Percentiles rank a stretch among this genome's conserved stretches.
phyloP scores from a whole-genome alignment of 1,140 invertebrate species.

The Teleogryllus occipitalis region DNA sequence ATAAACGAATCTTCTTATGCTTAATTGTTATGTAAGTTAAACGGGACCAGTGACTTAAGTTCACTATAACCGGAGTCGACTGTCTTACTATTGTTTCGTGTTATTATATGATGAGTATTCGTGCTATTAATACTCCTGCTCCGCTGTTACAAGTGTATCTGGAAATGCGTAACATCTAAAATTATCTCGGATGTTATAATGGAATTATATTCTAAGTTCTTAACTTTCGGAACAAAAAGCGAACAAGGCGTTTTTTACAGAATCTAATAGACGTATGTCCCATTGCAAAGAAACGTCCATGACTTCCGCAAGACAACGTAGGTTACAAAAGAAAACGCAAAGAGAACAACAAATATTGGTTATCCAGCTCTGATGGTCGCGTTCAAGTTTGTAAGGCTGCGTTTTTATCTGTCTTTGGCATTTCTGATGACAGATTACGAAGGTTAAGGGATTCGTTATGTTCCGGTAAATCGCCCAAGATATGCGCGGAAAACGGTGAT shows the following conservation, averaged over 20 bases:
- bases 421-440: background rate
- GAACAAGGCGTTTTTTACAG: background rate
- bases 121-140: too few relatives aligned
- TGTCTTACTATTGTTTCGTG: too few relatives aligned
- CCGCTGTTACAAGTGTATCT: too few relatives aligned
- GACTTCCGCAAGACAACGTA: background rate
- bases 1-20: too few relatives aligned
- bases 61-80: too few relatives aligned
- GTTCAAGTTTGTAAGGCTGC: background rate
- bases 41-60: too few relatives aligned
- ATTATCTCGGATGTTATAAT: too few relatives aligned
- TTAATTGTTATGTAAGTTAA: too few relatives aligned
- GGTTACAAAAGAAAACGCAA: too few relatives aligned
- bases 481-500: background rate
- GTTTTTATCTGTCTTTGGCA: background rate
- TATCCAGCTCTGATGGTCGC: background rate
- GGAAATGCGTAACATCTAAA: too few relatives aligned
- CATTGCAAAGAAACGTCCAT: background rate
- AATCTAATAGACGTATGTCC: background rate
- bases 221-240: background rate
- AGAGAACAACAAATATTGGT: background rate
- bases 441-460: background rate
- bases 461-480: background rate
- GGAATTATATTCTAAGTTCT: background rate
- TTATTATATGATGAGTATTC: too few relatives aligned